Conservation (phyloP, 1,140 invertebrate species). For the Hormaphis cornu region DNA sequence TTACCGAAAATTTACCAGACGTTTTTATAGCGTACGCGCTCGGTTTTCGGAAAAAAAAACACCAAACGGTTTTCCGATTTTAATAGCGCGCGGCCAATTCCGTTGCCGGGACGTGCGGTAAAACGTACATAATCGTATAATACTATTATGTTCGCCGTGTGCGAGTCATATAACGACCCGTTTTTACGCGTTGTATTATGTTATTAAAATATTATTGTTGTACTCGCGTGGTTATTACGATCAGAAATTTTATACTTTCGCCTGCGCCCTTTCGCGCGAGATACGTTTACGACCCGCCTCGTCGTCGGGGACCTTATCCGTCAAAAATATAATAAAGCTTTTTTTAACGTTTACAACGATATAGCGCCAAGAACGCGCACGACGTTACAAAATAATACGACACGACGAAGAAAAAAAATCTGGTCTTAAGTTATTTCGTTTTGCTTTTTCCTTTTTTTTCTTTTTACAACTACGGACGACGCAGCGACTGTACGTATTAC, state of each 20-base stretch:
- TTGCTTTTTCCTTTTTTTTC: too few relatives aligned
- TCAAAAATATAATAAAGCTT: constrained; percentile 19
- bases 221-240: neutral
- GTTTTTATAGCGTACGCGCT: neutral
- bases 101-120: neutral
- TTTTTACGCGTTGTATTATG: constrained; percentile 13
- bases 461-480: too few relatives aligned
- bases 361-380: too few relatives aligned
- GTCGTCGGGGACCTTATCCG: constrained; percentile 18
- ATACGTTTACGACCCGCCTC: neutral
- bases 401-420: too few relatives aligned
- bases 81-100: neutral
- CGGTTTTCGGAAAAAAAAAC: neutral
- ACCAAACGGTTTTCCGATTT: constrained; percentile 13
- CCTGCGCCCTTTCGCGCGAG: neutral
- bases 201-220: neutral
- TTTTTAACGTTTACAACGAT: constrained; percentile 20
- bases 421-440: too few relatives aligned
- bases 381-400: too few relatives aligned
- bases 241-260: constrained; percentile 2
- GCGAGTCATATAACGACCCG: neutral
- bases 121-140: neutral
- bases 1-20: too few relatives aligned
- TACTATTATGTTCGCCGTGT: neutral
- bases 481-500: too few relatives aligned